phyloP scores from a whole-genome alignment of 2,113 vertebrate genomes.

The Acrocephalus arundinaceus region DNA sequence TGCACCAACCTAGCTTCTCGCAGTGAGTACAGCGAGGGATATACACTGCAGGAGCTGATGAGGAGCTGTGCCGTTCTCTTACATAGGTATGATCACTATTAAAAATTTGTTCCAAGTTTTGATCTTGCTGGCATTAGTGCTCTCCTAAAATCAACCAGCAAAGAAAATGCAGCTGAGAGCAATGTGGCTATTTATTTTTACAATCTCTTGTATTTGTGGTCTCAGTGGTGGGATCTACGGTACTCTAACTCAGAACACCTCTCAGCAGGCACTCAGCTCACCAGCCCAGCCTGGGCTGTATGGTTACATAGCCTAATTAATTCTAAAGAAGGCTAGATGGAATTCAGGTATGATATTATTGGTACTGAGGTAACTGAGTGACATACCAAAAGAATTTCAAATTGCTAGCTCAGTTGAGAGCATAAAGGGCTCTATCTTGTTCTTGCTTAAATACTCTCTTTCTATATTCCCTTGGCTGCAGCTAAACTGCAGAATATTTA shows the following conservation, averaged over 20 bases:
- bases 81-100: neutral
- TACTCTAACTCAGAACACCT: neutral
- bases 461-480: conserved; percentile 7
- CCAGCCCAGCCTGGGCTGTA: fast-evolving
- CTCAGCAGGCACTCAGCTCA: neutral
- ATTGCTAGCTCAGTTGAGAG: neutral
- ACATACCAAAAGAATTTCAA: neutral
- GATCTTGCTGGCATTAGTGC: neutral
- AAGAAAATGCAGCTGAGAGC: neutral
- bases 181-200: neutral
- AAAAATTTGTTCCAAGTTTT: neutral
- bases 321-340: neutral
- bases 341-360: neutral
- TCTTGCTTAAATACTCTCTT: conserved; percentile 17
- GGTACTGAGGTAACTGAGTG: neutral
- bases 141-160: neutral
- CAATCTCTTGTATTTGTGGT: neutral
- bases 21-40: neutral
- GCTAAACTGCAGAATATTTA: conserved; percentile 41
- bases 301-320: neutral
- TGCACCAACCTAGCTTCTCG: neutral
- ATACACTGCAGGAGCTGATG: neutral
- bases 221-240: neutral
- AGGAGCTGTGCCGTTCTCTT: neutral
- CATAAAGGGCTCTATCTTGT: neutral